Conservation (phyloP, 2,888 invertebrate species). For the Tricholauxania praeusta region DNA sequence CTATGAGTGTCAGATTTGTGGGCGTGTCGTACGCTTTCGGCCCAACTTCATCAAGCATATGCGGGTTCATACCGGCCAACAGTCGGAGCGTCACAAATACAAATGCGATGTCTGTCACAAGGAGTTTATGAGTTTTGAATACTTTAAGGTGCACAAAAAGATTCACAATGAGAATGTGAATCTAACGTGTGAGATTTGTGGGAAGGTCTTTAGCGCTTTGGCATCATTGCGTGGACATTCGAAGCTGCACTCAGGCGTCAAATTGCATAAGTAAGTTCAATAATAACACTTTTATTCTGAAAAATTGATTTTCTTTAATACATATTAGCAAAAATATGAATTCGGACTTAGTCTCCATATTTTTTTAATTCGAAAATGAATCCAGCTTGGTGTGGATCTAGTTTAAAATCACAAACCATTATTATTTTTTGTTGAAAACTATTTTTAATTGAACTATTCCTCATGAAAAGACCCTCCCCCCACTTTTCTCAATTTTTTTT, state of each 20-base stretch:
- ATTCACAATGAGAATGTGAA: constrained; percentile 72
- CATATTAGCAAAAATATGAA: neutral
- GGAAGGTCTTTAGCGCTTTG: constrained; percentile 69
- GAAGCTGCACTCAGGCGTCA: constrained; percentile 66
- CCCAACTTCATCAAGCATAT: constrained; percentile 68
- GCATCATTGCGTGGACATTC: constrained; percentile 67
- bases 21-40: constrained; percentile 66
- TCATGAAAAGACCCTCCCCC: no score
- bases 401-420: no score
- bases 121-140: constrained; percentile 71
- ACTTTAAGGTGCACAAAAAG: constrained; percentile 73
- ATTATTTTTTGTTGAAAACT: no score
- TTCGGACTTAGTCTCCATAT: no score
- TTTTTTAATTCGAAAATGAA: no score
- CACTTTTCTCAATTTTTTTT: no score
- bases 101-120: constrained; percentile 71
- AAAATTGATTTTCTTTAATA: neutral
- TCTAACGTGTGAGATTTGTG: constrained; percentile 71
- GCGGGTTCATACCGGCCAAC: constrained; percentile 67
- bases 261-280: constrained; percentile 65
- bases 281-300: neutral
- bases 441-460: no score
- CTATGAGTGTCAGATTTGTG: constrained; percentile 67
- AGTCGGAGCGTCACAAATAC: constrained; percentile 69
- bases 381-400: no score